Conservation (phyloP, 2,113 vertebrate genomes). For the Micronycteris hirsuta region DNA sequence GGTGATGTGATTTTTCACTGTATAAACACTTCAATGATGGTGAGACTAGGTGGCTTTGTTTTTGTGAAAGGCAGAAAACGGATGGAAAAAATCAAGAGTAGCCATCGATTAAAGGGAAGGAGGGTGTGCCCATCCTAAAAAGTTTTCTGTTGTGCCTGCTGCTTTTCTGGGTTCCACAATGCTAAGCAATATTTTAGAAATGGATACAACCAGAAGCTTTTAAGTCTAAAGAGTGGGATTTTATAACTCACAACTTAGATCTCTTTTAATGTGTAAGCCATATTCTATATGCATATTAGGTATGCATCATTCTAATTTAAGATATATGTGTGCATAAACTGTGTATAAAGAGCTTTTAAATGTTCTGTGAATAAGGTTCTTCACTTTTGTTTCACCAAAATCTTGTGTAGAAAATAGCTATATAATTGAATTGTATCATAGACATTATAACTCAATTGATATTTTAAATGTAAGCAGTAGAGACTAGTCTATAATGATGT, state of each 20-base stretch:
- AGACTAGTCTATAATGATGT: slow-evolving; percentile 66
- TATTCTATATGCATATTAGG: slow-evolving; percentile 76
- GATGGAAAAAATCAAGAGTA: background rate
- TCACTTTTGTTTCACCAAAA: slow-evolving; percentile 75
- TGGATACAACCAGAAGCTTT: slow-evolving; percentile 50
- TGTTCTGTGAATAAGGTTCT: slow-evolving; percentile 75
- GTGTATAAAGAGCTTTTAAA: slow-evolving; percentile 76
- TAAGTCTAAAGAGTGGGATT: slow-evolving; percentile 55
- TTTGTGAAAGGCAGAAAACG: background rate
- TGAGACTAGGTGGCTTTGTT: background rate
- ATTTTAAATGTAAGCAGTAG: slow-evolving; percentile 79
- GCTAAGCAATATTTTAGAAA: slow-evolving; percentile 67
- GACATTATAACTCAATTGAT: slow-evolving; percentile 69
- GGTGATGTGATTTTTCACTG: background rate
- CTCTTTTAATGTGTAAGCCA: slow-evolving; percentile 79
- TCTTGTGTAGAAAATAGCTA: slow-evolving; percentile 74
- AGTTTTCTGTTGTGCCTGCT: slow-evolving; percentile 28
- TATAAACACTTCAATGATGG: background rate
- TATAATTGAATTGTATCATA: slow-evolving; percentile 76
- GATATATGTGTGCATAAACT: slow-evolving; percentile 75
- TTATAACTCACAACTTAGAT: slow-evolving; percentile 69
- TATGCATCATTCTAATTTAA: slow-evolving; percentile 81
- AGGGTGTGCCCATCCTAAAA: background rate
- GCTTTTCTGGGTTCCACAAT: slow-evolving; percentile 42
- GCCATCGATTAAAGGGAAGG: background rate